Evolutionary conservation across 2,113 vertebrate species (phyloP).

Genomic region (Psophia crepitans): DNA sequence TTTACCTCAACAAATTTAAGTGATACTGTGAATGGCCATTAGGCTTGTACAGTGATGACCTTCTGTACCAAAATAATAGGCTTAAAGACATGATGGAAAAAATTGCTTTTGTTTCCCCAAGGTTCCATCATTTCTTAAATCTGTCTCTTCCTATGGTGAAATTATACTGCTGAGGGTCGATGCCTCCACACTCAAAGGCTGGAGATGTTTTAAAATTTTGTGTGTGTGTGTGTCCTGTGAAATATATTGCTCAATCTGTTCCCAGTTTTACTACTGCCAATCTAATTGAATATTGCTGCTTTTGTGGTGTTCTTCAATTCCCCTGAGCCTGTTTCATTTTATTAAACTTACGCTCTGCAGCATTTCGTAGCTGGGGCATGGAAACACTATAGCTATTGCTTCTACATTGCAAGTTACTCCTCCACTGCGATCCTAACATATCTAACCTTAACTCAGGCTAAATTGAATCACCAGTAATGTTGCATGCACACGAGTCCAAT

Average conservation of each 20-base stretch:
- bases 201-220: background rate
- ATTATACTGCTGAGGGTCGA: background rate
- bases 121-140: background rate
- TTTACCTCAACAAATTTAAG: background rate
- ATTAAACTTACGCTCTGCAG: background rate
- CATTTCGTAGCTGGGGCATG: background rate
- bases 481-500: background rate
- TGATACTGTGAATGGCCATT: background rate
- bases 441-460: background rate
- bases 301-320: background rate
- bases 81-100: background rate
- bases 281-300: background rate
- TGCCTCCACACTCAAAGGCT: background rate
- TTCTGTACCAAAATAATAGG: background rate
- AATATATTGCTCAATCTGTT: background rate
- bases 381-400: background rate
- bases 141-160: background rate
- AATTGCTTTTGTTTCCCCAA: background rate
- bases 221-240: background rate
- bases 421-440: background rate
- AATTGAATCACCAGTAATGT: background rate
- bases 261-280: background rate
- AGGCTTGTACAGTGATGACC: background rate
- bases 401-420: background rate
- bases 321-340: background rate